Base-by-base conservation (phyloP, 2,797 vertebrate genomes). In the Periophthalmus magnuspinnatus region DNA sequence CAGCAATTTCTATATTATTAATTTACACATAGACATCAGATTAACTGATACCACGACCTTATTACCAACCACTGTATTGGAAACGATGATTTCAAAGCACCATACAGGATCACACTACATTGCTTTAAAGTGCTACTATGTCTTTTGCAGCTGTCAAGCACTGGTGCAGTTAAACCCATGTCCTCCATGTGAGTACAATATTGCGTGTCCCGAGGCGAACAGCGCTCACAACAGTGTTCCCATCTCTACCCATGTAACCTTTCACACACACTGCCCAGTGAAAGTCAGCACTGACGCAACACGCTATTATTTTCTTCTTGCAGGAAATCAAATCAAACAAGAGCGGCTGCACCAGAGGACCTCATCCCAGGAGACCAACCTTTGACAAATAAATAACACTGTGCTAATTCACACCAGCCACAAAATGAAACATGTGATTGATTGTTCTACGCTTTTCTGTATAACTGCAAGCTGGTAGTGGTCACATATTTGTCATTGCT, bases 251-350 rank as follows among this genome's bases (percentile, higher is more conserved):
- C 71, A 14, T 38, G 72, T 78, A 48, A 83, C 81, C 65, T 78
- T 83, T 86, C 52, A 54, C 52, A 55, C 50, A 74, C 71, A 74
- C 65, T 70, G 68, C 84, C 72, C 57, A 69, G 47, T 75, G 78
- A 86, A 79, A 83, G 81, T 88, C 78, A 90, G 87, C 81, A 90
- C 54, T 83, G 86, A 88, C 57, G 58, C 79, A 86, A 68, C 70
- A 75, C 82, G 80, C 79, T 83, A 88, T 86, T 81, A 87, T 81
- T 84, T 65, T 83, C 71, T 67, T 82, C 72, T 89, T 88, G 70
- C 87, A 88, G 90, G 86, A 90, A 89, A 68, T 65, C 45, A 76
- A 81, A 76, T 81, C 72, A 86, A 83, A 80, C 67, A 11, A 65
- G 60, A 72, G 67, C 38, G 61, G 80, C 76, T 66, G 84, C 75